Base-by-base conservation (phyloP, 2,888 invertebrate genomes). In the Trichogramma evanescens region DNA sequence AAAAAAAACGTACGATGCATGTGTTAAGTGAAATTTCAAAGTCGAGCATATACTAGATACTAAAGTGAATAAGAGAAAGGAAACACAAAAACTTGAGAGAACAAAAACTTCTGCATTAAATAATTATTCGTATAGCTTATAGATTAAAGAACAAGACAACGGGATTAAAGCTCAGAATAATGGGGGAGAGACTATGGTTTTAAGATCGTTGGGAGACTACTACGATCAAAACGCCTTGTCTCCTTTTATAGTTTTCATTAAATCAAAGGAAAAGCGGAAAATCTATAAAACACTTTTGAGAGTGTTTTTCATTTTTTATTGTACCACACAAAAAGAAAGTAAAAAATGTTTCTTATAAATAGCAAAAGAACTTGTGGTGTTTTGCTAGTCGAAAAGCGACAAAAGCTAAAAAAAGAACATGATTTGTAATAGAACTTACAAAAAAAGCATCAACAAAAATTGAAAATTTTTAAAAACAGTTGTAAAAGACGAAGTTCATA, bases 1-100 rank as follows among this genome's bases (percentile, higher is more conserved):
- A 59, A 61, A 59, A 59, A 64, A 65, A 61, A 69, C 68, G 72
- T 71, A 72, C 71, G 71, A 75, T 74, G 75, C 75, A 74, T 74
- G 71, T 74, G 75, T 75, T 74, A 70, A 73, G 65, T 65, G 65
- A 65, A 65, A 61, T 63, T 62, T 58, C 61, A 65, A 64, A 60
- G 64, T 62, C 52, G 54, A 64, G 59, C 56, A 58, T 62, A 9
- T 8, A 45, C 9, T 45, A 63, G 63, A 59, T 62, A 63, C 58
- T 65, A 65, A 63, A 56, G 58, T 58, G 46, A 59, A 53, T 64
- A 26, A 26, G 26, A 60, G 60, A 53, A 55, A 50, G 56, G 46
- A 54, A 46, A 26, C 26, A 26, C 26, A 26, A 56, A 59, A 60
- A 50, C 62, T 55, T 64, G 26, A 26, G 26, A 60, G 60, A 53